Base-by-base conservation (phyloP, 37 sponge, comb jelly and placozoan genomes). In the Theonella swinhoei region DNA sequence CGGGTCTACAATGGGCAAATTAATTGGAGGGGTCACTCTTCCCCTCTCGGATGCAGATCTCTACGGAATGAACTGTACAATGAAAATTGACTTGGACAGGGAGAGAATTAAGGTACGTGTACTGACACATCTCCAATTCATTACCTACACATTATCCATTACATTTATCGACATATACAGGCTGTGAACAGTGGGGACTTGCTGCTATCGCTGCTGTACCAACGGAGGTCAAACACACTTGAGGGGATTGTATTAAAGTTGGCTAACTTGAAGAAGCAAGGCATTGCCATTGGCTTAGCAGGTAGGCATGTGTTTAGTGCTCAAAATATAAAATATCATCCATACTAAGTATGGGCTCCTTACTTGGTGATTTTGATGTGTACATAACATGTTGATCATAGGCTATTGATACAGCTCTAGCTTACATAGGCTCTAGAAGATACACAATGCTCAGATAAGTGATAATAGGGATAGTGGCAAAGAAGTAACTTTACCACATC, bases 21-120 rank as follows among this genome's bases (percentile, higher is more conserved):
- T 26, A 1, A 77, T 88, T 58, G 89, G 89, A 1, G 78, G 68
- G 25, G 83, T 78, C 20, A 34, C 62, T 28, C 25, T 88, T 7
- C 73, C 70, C 0, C 64, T 88, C 33, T 42, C 81, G 38, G 73
- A 78, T 40, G 89, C 83, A 31, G 89, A 88, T 58, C 35, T 88
- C n/a, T 83, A 75, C 36, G 89, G 89, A 26, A 77, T 82, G n/a
- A 75, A 33, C 24, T 47, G 76, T 59, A 39, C 61, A 70, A 71
- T 78, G 78, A 68, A 30, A 30, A 59, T 85, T 2, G 17, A 76
- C 9, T 58, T 74, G 29, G 62, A n/a, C 34, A 24, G n/a, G 9
- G 74, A 73, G 22, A 3, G 24, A 17, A 26, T 69, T 41, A 64
- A 64, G 54, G 54, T 47, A 14, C 11, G n/a, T n/a, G n/a, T n/a